A percentile compares a stretch with the other conserved stretches of the same genome.
These are phyloP conservation scores for Diglossa brunneiventris DNA, from an alignment of 2,113 vertebrate species.

Conservation along the genomic window DNA sequence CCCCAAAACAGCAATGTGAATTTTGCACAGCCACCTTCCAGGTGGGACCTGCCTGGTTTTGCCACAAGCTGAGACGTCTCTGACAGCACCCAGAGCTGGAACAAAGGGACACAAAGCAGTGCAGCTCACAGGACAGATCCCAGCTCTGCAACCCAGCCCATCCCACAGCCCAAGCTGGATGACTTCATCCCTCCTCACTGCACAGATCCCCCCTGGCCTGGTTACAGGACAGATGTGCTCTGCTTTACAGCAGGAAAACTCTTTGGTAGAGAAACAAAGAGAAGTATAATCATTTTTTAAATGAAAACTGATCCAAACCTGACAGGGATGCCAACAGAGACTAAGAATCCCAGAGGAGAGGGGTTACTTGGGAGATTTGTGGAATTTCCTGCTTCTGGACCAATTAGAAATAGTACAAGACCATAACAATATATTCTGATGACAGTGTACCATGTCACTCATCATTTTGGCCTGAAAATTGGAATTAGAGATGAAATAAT, in stretches of 20 bases:
- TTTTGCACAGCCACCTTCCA: neutral
- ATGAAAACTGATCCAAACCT: conserved; percentile 28
- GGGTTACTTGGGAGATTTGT: conserved; percentile 1
- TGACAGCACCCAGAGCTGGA: neutral
- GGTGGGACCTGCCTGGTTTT: rapidly evolving
- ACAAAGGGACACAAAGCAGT: neutral
- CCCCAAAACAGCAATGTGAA: neutral
- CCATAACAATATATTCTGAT: neutral
- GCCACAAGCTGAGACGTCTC: neutral
- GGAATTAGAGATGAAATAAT: neutral
- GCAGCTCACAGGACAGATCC: neutral
- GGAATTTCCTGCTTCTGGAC: conserved; percentile 49
- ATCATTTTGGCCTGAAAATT: neutral
- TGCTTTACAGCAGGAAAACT: conserved; percentile 7
- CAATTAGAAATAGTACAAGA: neutral
- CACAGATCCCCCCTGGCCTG: neutral
- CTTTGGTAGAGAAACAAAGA: neutral
- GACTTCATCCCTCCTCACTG: neutral
- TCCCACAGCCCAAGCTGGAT: neutral
- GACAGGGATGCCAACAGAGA: conserved; percentile 19
- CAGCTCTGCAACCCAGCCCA: neutral
- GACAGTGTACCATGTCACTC: neutral
- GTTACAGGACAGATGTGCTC: conserved; percentile 15
- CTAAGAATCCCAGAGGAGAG: conserved; percentile 5
- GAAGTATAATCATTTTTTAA: neutral